phyloP scores from a whole-genome alignment of 2,113 vertebrate species.

The Aix galericulata region DNA sequence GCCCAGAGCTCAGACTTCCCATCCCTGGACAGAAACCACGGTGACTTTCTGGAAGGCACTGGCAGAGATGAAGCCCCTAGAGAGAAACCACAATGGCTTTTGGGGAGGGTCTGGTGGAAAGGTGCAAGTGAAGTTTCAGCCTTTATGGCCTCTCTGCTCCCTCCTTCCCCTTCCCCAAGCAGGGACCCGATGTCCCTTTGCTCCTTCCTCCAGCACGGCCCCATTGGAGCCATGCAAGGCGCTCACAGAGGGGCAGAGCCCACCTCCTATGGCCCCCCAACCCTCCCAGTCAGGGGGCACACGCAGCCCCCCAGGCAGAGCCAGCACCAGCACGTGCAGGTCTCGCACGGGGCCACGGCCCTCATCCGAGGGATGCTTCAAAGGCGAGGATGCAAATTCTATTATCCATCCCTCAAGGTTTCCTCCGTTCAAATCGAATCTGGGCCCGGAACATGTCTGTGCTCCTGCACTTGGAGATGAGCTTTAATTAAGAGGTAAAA shows the following conservation, averaged over 20 bases:
- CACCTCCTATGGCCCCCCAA: accelerated
- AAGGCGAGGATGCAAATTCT: slow-evolving; percentile 30
- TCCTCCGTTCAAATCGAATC: slow-evolving; percentile 22
- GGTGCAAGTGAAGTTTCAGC: too few species aligned
- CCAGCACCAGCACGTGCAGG: neutral
- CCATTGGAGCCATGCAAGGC: neutral
- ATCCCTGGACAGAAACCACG: neutral
- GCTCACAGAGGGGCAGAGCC: neutral
- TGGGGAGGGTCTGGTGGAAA: neutral
- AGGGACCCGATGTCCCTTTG: neutral
- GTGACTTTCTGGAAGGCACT: neutral
- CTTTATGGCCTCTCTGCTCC: neutral
- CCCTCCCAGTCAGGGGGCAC: neutral
- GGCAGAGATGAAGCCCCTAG: neutral
- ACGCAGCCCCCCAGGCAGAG: neutral
- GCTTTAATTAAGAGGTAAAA: slow-evolving; percentile 84
- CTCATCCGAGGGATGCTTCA: neutral
- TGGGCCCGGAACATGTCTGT: slow-evolving; percentile 22
- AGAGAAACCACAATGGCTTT: neutral
- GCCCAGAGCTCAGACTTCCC: neutral
- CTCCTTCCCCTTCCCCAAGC: neutral
- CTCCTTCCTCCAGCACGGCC: neutral
- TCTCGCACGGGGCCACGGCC: neutral
- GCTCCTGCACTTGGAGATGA: slow-evolving; percentile 43
- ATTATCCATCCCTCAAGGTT: slow-evolving; percentile 29